A percentile compares a stretch with the other conserved stretches of the same genome.
These are phyloP conservation scores for Daubentonia madagascariensis DNA, from an alignment of 2,113 vertebrate genomes.

Conservation along the genomic window DNA sequence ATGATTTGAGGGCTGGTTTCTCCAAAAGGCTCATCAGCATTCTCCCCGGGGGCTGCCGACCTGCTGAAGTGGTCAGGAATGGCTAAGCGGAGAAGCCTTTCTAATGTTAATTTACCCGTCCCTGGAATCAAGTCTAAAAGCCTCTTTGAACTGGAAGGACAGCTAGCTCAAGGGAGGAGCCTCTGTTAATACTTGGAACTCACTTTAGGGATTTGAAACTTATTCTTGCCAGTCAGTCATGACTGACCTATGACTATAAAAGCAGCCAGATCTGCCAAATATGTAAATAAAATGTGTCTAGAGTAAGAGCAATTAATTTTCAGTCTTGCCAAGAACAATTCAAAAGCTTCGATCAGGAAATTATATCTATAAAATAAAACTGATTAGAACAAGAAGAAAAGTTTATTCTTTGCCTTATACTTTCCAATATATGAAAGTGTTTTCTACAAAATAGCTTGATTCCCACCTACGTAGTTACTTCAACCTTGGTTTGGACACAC, in stretches of 20 bases:
- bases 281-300: background rate
- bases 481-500: background rate
- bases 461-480: background rate
- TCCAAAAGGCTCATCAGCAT: background rate
- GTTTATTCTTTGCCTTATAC: background rate
- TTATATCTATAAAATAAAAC: background rate
- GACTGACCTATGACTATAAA: rapidly evolving
- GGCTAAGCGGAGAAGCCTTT: background rate
- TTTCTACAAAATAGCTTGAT: background rate
- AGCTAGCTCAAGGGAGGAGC: background rate
- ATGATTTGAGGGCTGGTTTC: background rate
- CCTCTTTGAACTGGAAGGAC: background rate
- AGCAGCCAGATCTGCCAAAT: background rate
- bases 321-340: background rate
- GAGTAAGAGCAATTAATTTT: background rate
- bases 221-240: background rate
- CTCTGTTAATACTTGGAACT: background rate
- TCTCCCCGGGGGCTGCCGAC: background rate
- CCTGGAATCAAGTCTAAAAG: background rate
- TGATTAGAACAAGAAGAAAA: background rate
- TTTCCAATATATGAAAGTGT: background rate
- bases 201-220: background rate
- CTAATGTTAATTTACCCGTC: background rate
- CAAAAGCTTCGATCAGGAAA: background rate
- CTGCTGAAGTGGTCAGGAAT: background rate